These are phyloP conservation scores for Megalurothrips usitatus DNA, from an alignment of 2,888 invertebrate genomes.

Conservation along the genomic window DNA sequence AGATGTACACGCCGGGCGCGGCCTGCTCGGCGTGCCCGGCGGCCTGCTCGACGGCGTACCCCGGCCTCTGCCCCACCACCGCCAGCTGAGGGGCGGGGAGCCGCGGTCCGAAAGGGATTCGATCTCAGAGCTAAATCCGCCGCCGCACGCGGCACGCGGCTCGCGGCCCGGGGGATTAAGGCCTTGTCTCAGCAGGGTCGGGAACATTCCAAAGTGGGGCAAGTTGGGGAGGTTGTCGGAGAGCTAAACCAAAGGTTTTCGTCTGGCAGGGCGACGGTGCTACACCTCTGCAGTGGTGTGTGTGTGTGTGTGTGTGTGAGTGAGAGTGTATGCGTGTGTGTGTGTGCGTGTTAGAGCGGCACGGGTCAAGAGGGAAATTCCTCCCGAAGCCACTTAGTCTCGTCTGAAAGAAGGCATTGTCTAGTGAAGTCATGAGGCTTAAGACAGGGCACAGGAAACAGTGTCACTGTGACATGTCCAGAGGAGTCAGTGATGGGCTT, in stretches of 20 bases:
- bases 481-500: too few relatives aligned
- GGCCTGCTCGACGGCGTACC: slow-evolving; percentile 25
- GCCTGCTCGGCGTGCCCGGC: slow-evolving; percentile 33
- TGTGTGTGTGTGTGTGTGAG: not conserved
- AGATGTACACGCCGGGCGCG: slow-evolving; percentile 28
- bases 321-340: not conserved
- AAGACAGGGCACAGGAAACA: too few relatives aligned
- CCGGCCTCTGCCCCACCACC: not conserved
- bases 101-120: not conserved
- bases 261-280: too few relatives aligned
- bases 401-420: too few relatives aligned
- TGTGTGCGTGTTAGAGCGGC: not conserved
- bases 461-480: too few relatives aligned
- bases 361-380: not conserved
- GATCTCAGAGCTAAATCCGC: not conserved
- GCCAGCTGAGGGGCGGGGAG: not conserved
- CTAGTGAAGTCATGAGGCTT: too few relatives aligned
- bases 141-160: too few relatives aligned
- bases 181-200: too few relatives aligned
- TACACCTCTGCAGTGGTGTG: not conserved
- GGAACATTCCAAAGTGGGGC: too few relatives aligned
- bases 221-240: too few relatives aligned
- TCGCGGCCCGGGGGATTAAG: too few relatives aligned
- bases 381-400: too few relatives aligned
- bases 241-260: not conserved